A percentile compares a stretch with the other conserved stretches of the same genome.
Conservation (phyloP, 2,797 vertebrate species). For the Chaenodraco wilsoni region DNA sequence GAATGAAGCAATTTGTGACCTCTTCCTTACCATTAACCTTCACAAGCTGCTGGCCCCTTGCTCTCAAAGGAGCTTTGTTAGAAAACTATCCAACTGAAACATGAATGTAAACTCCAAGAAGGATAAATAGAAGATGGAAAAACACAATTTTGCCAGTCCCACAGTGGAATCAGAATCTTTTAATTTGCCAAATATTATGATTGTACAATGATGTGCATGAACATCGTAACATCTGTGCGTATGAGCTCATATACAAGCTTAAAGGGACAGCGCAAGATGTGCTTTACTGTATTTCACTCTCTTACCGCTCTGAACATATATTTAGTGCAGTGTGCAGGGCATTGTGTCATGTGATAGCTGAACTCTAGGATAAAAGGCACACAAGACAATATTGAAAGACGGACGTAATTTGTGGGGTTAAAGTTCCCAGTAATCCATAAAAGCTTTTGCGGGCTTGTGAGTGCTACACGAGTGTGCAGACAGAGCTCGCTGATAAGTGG, state of each 20-base stretch:
- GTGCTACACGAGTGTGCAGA: slow-evolving; percentile 16
- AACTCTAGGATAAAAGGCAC: slow-evolving; percentile 7
- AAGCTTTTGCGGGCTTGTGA: slow-evolving; percentile 29
- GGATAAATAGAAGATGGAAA: slow-evolving; percentile 31
- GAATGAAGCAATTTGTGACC: slow-evolving; percentile 60
- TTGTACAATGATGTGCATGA: slow-evolving; percentile 15
- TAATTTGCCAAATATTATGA: slow-evolving; percentile 48
- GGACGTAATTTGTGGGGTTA: slow-evolving; percentile 10
- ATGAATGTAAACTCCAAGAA: slow-evolving; percentile 31
- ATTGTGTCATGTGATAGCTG: slow-evolving; percentile 3
- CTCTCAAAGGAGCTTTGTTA: slow-evolving; percentile 41
- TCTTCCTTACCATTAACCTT: slow-evolving; percentile 60
- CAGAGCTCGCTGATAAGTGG: slow-evolving; percentile 26
- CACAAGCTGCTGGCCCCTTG: slow-evolving; percentile 26
- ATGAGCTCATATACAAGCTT: slow-evolving; percentile 4
- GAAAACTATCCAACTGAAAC: slow-evolving; percentile 31
- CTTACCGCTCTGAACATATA: neutral
- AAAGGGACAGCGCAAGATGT: slow-evolving; percentile 14
- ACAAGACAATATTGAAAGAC: slow-evolving; percentile 17
- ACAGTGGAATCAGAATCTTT: slow-evolving; percentile 24
- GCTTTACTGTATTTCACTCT: neutral
- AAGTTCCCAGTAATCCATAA: slow-evolving; percentile 30
- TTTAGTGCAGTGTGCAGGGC: slow-evolving; percentile 11
- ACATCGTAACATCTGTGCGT: slow-evolving; percentile 14
- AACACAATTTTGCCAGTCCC: slow-evolving; percentile 18